Evolutionary conservation across 2,113 vertebrate genomes (phyloP).

Genomic region (Pterophyllum scalare): DNA sequence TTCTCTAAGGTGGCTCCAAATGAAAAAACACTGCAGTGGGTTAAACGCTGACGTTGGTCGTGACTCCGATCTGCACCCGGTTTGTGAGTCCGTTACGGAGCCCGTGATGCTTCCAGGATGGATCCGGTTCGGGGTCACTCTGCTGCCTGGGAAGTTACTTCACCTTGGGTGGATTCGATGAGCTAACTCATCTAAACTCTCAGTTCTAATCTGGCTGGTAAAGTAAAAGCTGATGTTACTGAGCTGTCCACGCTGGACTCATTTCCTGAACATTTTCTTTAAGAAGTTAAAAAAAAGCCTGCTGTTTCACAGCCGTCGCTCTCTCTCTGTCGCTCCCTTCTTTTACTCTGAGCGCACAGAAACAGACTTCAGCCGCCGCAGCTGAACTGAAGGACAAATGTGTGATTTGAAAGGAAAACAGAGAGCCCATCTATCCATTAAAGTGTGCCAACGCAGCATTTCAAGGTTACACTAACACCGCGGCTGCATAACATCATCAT

Average conservation of each 20-base stretch:
- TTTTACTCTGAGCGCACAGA: too few species aligned
- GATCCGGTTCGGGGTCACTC: fast-evolving
- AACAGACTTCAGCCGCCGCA: not conserved
- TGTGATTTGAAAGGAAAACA: not conserved
- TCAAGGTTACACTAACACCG: slow-evolving; percentile 1
- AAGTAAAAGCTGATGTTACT: not conserved
- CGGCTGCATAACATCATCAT: not conserved
- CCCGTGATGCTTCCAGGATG: not conserved
- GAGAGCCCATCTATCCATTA: not conserved
- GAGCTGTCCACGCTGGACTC: too few species aligned
- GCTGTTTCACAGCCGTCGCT: too few species aligned
- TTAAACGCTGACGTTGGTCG: not conserved
- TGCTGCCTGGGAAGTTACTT: not conserved
- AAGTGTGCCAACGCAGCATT: not conserved
- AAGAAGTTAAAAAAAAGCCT: too few species aligned
- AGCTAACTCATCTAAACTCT: not conserved
- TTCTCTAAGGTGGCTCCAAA: not conserved
- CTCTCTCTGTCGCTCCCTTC: too few species aligned
- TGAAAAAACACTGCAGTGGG: not conserved
- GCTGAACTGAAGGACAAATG: not conserved
- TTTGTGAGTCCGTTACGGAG: not conserved
- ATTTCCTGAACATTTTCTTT: not conserved
- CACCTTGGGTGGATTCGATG: not conserved
- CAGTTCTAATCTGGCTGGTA: not conserved
- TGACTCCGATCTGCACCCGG: not conserved